Percentiles rank a stretch among this genome's conserved stretches.
These are phyloP conservation scores for Scartelaos histophorus DNA, from an alignment of 2,113 vertebrate genomes.

Conservation along the genomic window DNA sequence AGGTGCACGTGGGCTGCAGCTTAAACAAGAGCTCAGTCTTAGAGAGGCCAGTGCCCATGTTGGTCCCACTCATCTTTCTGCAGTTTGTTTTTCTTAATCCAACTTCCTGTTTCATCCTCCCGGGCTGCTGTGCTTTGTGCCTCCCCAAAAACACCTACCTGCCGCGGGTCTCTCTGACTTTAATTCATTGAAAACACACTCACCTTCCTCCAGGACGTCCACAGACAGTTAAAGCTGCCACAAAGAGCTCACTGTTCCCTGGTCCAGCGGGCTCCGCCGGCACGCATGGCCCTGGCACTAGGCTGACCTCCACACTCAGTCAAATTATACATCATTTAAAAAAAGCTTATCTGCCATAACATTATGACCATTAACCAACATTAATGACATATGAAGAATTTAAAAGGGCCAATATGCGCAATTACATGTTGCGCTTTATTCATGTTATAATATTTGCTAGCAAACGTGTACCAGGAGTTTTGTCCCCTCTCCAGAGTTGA, in stretches of 20 bases:
- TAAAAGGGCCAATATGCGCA: too few species aligned
- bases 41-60: slow-evolving; percentile 47
- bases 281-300: slow-evolving; percentile 65
- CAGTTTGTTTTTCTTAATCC: slow-evolving; percentile 7
- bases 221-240: slow-evolving; percentile 57
- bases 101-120: slow-evolving; percentile 25
- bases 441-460: too few species aligned
- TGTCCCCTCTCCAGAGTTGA: not conserved
- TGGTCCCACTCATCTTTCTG: slow-evolving; percentile 28
- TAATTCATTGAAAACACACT: slow-evolving; percentile 17
- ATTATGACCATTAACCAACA: too few species aligned
- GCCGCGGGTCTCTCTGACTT: not conserved
- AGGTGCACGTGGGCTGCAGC: slow-evolving; percentile 73
- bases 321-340: not conserved
- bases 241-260: slow-evolving; percentile 82
- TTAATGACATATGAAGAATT: not conserved
- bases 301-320: slow-evolving; percentile 12
- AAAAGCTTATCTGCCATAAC: not conserved
- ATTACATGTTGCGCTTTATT: too few species aligned
- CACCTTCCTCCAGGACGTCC: slow-evolving; percentile 38
- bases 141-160: slow-evolving; percentile 16
- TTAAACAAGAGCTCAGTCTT: slow-evolving; percentile 72
- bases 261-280: slow-evolving; percentile 82
- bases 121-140: slow-evolving; percentile 17
- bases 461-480: not conserved